Percentiles rank a stretch among this genome's conserved stretches.
Conservation (phyloP, 2,888 invertebrate species). For the Melanargia galathea region DNA sequence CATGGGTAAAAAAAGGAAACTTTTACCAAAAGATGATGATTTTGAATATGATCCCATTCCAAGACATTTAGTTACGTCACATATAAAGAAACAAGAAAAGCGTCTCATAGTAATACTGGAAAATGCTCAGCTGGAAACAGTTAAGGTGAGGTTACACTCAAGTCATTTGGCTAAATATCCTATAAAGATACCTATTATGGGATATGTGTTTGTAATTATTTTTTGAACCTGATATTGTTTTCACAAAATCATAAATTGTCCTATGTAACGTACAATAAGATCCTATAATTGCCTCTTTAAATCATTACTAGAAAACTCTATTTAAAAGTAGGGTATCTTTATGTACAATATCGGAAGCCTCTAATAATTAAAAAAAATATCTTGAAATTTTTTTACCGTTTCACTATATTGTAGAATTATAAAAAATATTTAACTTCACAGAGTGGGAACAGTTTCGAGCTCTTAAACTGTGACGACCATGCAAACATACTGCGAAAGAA, state of each 20-base stretch:
- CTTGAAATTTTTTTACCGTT: no score
- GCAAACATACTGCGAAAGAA: conserved; percentile 91
- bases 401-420: no score
- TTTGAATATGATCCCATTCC: conserved; percentile 90
- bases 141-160: conserved; percentile 88
- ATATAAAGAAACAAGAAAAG: conserved; percentile 92
- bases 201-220: no score
- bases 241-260: background rate
- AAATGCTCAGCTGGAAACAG: conserved; percentile 96
- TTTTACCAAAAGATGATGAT: conserved; percentile 82
- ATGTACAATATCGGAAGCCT: no score
- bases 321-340: no score
- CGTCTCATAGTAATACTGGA: conserved; percentile 96
- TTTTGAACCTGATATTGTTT: background rate
- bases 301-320: no score
- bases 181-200: no score
- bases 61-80: conserved; percentile 89
- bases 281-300: no score
- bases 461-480: conserved; percentile 97
- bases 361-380: no score
- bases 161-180: no score
- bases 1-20: conserved; percentile 78
- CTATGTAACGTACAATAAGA: background rate
- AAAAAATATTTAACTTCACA: conserved; percentile 76
- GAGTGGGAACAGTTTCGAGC: conserved; percentile 93